phyloP scores from a whole-genome alignment of 2,888 invertebrate species.

The Habroteleia sp. region DNA sequence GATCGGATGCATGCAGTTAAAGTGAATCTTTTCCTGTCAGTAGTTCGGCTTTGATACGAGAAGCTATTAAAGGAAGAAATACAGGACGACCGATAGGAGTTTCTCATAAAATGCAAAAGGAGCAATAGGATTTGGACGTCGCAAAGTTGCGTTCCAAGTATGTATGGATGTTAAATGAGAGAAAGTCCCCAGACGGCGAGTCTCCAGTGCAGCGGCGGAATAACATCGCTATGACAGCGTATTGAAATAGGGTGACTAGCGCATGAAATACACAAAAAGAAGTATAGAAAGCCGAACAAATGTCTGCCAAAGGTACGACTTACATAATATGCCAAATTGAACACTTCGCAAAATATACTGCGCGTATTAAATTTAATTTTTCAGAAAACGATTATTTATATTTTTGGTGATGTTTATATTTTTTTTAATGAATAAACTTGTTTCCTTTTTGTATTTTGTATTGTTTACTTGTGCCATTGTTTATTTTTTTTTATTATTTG shows the following conservation, averaged over 20 bases:
- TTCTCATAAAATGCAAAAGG: slow-evolving; percentile 72
- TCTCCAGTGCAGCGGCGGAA: slow-evolving; percentile 58
- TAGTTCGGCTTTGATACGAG: slow-evolving; percentile 68
- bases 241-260: slow-evolving; percentile 63
- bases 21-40: slow-evolving; percentile 57
- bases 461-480: no score
- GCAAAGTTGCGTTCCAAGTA: slow-evolving; percentile 68
- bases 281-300: slow-evolving; percentile 62
- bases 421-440: no score
- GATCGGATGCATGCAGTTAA: slow-evolving; percentile 19
- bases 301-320: slow-evolving; percentile 65
- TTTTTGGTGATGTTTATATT: no score
- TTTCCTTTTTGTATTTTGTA: no score
- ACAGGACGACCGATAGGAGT: slow-evolving; percentile 70
- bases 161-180: slow-evolving; percentile 66
- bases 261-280: slow-evolving; percentile 42
- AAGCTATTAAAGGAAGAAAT: slow-evolving; percentile 71
- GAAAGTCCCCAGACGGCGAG: slow-evolving; percentile 71
- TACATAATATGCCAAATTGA: slow-evolving; percentile 39
- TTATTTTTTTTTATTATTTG: no score
- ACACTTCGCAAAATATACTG: no score
- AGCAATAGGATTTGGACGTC: slow-evolving; percentile 68
- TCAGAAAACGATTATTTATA: no score
- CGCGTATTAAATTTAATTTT: no score
- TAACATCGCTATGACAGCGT: slow-evolving; percentile 60